These are phyloP conservation scores for Caenorhabditis uteleia DNA, from an alignment of 2,888 invertebrate species.

Conservation along the genomic window DNA sequence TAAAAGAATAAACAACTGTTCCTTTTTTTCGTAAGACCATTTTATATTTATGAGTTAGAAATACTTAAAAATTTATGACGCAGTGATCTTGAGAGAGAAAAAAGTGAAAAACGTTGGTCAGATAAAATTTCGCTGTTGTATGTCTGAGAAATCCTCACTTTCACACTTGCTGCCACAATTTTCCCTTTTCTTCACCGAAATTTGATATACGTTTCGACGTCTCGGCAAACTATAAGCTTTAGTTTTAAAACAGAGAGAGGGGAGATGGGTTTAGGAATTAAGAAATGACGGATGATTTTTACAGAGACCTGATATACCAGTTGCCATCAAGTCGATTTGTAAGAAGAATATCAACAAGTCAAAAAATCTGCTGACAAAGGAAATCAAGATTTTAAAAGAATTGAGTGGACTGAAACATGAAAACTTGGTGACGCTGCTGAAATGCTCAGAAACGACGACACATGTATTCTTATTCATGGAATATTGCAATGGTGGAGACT, in stretches of 20 bases:
- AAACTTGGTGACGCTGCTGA: constrained; percentile 94
- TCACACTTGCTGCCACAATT: too few species aligned
- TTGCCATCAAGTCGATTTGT: constrained; percentile 96
- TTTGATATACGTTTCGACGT: too few species aligned
- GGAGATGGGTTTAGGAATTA: background rate
- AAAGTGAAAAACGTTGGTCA: background rate
- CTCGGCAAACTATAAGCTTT: too few species aligned
- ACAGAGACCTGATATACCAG: constrained; percentile 84
- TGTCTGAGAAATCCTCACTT: too few species aligned
- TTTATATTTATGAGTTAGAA: background rate
- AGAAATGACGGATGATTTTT: constrained; percentile 66
- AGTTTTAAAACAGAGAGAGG: too few species aligned
- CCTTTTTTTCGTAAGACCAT: background rate
- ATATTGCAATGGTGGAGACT: constrained; percentile 94
- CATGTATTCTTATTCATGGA: constrained; percentile 99
- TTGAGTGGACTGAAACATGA: constrained; percentile 95
- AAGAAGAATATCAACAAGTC: constrained; percentile 97
- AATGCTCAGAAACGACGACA: constrained; percentile 93
- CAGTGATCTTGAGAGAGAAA: too few species aligned
- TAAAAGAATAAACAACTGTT: too few species aligned
- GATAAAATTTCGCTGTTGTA: too few species aligned
- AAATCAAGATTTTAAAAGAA: constrained; percentile 98
- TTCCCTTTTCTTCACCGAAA: too few species aligned
- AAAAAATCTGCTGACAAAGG: constrained; percentile 94
- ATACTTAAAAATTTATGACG: background rate